Percentiles rank a stretch among this genome's conserved stretches.
phyloP scores from a whole-genome alignment of 2,113 vertebrate genomes.

The Gymnarchus niloticus region DNA sequence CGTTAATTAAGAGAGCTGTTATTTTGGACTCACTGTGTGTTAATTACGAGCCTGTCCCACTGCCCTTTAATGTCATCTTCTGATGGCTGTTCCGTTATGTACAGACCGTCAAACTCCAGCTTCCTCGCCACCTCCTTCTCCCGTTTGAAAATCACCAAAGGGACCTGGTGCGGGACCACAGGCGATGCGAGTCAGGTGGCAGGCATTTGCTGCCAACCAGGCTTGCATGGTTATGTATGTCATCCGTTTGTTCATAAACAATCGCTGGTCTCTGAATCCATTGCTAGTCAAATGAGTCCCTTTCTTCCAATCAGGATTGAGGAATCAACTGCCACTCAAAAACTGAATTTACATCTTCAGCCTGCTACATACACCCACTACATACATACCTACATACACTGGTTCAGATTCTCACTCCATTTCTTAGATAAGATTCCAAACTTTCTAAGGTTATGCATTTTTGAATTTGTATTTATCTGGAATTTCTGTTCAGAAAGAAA shows the following conservation, averaged over 20 bases:
- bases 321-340: neutral
- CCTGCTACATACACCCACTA: neutral
- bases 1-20: neutral
- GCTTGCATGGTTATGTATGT: no score
- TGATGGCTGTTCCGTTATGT: slow-evolving; percentile 93
- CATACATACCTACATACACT: neutral
- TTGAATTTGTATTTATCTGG: neutral
- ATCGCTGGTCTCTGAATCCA: neutral
- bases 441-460: neutral
- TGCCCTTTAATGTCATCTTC: slow-evolving; percentile 97
- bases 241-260: no score
- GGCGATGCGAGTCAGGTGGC: no score
- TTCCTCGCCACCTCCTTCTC: slow-evolving; percentile 95
- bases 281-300: neutral
- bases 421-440: neutral
- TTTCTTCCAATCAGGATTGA: neutral
- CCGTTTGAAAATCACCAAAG: slow-evolving; percentile 91
- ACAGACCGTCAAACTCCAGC: slow-evolving; percentile 92
- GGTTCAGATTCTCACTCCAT: neutral
- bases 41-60: slow-evolving; percentile 94
- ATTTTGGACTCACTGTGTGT: slow-evolving; percentile 84
- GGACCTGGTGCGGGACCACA: slow-evolving; percentile 63
- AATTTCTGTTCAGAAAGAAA: neutral
- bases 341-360: neutral
- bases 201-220: no score